These are phyloP conservation scores for Ibycter americanus DNA, from an alignment of 2,797 vertebrate genomes.

Conservation along the genomic window DNA sequence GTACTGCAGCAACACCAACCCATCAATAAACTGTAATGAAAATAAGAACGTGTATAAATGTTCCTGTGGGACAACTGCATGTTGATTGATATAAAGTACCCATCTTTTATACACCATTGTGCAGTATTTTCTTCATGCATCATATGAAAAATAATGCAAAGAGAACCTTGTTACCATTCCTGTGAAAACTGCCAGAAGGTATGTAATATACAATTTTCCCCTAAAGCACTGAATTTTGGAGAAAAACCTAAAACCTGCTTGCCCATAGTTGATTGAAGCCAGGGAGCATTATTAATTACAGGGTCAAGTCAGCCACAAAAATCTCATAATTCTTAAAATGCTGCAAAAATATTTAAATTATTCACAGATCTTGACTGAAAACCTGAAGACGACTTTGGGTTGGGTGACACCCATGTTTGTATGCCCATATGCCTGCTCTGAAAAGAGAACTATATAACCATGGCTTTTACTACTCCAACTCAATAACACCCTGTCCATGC, in stretches of 20 bases:
- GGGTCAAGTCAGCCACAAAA: not conserved
- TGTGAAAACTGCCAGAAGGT: not conserved
- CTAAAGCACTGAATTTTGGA: not conserved
- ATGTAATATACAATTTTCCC: not conserved
- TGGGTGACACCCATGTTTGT: not conserved
- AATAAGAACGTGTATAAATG: not conserved
- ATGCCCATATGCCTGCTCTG: not conserved
- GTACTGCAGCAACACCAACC: not conserved
- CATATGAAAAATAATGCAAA: not conserved
- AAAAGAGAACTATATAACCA: not conserved
- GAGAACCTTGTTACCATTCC: not conserved
- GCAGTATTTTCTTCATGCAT: not conserved
- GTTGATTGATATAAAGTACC: not conserved
- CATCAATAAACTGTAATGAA: not conserved
- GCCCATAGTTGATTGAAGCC: fast-evolving
- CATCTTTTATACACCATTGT: not conserved
- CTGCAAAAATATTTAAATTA: not conserved
- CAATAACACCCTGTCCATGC: not conserved
- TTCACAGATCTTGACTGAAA: not conserved
- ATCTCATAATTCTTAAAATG: not conserved
- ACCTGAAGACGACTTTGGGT: not conserved
- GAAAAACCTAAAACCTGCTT: not conserved
- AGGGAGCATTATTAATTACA: not conserved
- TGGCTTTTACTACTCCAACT: not conserved
- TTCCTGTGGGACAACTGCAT: not conserved